phyloP scores from a whole-genome alignment of 2,888 invertebrate species.

The Imbricaverruca yamaguchii region DNA sequence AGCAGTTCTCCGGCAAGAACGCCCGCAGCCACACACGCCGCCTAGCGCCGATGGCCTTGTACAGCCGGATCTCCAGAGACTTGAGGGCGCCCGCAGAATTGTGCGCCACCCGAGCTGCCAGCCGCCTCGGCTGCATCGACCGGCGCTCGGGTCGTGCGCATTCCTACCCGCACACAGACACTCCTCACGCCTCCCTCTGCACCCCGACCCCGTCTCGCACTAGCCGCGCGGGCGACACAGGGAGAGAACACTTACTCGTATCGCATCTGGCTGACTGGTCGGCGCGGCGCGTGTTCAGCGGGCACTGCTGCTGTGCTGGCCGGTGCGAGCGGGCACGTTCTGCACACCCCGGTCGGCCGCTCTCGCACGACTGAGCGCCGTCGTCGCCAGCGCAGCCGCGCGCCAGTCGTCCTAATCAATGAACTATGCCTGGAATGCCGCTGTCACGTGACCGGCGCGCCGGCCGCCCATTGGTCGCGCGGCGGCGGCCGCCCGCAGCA shows the following conservation, averaged over 20 bases:
- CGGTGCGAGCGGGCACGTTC: not conserved
- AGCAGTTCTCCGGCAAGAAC: too few relatives aligned
- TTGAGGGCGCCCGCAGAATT: not conserved
- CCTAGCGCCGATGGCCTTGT: too few relatives aligned
- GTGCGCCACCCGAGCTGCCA: not conserved
- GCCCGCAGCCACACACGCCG: too few relatives aligned
- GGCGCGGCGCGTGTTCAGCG: not conserved
- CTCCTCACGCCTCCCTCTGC: too few relatives aligned
- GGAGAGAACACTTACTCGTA: not conserved
- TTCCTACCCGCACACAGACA: too few relatives aligned
- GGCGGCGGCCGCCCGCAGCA: not conserved
- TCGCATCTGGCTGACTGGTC: not conserved
- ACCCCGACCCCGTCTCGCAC: too few relatives aligned
- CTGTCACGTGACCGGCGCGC: constrained; percentile 5
- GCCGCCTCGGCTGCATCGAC: not conserved
- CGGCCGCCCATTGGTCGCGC: not conserved
- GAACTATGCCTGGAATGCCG: constrained; percentile 19
- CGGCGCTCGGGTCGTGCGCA: not conserved
- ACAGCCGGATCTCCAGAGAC: too few relatives aligned
- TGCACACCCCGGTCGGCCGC: too few relatives aligned
- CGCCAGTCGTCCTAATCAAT: constrained; percentile 4
- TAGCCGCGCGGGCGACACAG: too few relatives aligned
- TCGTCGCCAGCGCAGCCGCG: too few relatives aligned
- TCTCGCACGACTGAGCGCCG: too few relatives aligned
- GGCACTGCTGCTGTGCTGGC: not conserved